Evolutionary conservation across 2,797 vertebrate species (phyloP).

Genomic region (Pangasius djambal): DNA sequence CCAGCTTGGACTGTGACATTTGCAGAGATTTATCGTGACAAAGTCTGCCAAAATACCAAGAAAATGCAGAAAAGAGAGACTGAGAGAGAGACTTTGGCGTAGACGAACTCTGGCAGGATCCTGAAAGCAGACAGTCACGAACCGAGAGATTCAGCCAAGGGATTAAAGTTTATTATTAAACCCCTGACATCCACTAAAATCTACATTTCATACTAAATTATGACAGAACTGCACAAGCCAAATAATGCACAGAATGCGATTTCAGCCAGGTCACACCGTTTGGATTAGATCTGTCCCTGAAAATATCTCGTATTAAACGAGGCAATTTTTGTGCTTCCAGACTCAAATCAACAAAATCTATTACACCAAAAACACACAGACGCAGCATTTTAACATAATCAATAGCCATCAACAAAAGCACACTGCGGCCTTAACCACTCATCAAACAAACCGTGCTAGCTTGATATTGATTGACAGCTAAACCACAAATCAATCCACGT

Average conservation of each 20-base stretch:
- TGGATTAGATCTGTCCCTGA: background rate
- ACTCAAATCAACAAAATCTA: constrained; percentile 22
- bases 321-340: background rate
- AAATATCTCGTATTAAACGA: background rate
- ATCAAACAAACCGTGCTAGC: constrained; percentile 29
- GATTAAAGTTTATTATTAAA: constrained; percentile 34
- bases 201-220: background rate
- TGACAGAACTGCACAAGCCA: no score
- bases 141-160: background rate
- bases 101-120: constrained; percentile 24
- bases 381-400: constrained; percentile 39
- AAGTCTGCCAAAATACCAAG: constrained; percentile 52
- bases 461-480: constrained; percentile 38
- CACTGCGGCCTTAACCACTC: constrained; percentile 26
- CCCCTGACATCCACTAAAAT: constrained; percentile 19
- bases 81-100: background rate
- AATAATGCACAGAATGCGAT: background rate
- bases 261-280: background rate
- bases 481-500: constrained; percentile 44
- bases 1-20: constrained; percentile 54
- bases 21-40: constrained; percentile 55
- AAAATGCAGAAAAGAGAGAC: constrained; percentile 15
- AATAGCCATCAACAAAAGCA: constrained; percentile 27
- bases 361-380: constrained; percentile 17
- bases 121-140: constrained; percentile 36